Conservation (phyloP, 2,797 vertebrate species). For the Phoeniculus purpureus region DNA sequence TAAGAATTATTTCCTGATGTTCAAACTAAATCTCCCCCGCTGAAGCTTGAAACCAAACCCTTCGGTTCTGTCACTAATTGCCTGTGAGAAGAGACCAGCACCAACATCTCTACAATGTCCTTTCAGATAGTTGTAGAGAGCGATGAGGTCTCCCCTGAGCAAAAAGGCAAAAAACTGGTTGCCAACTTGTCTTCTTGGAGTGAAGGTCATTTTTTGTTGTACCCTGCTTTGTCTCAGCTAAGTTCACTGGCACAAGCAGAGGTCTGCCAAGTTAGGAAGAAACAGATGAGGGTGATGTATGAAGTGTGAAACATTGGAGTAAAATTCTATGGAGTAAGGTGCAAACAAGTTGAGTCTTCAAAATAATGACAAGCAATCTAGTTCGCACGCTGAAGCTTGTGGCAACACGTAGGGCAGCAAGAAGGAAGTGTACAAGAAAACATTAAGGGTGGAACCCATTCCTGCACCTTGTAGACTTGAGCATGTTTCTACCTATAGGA, state of each 20-base stretch:
- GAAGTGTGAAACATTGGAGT: neutral
- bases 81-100: no score
- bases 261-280: neutral
- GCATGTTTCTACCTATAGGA: neutral
- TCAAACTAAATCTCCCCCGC: no score
- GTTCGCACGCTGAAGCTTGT: neutral
- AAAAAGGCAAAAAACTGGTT: neutral
- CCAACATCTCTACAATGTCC: no score
- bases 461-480: neutral
- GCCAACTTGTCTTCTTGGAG: neutral
- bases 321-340: neutral
- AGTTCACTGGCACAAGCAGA: neutral
- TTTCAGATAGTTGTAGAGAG: no score
- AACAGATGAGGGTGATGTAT: rapidly evolving
- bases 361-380: neutral
- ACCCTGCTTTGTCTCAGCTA: neutral
- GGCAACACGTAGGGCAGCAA: neutral
- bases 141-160: no score
- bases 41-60: no score
- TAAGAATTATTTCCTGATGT: no score
- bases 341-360: neutral
- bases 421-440: neutral
- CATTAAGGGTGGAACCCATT: neutral
- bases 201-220: neutral
- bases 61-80: no score